phyloP scores from a whole-genome alignment of 2,888 invertebrate species.

The Heteromurus nitidus region DNA sequence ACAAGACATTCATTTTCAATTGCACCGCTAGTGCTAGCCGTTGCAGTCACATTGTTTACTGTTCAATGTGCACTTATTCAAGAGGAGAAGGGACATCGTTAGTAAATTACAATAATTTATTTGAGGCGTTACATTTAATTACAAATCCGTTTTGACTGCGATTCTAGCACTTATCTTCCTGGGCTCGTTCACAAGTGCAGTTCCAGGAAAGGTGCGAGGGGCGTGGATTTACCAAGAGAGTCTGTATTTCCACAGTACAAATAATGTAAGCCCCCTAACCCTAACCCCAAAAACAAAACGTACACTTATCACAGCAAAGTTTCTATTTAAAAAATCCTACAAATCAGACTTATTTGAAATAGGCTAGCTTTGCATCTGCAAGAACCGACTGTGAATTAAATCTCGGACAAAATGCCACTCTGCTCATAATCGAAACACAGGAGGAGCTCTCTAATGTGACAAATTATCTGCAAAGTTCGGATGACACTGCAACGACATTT shows the following conservation, averaged over 20 bases:
- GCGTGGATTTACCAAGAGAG: not conserved
- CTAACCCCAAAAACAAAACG: too few relatives aligned
- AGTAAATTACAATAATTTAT: too few relatives aligned
- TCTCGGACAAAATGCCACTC: slow-evolving; percentile 13
- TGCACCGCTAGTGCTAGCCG: too few relatives aligned
- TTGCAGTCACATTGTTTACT: too few relatives aligned
- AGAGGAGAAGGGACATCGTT: too few relatives aligned
- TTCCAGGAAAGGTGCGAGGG: not conserved
- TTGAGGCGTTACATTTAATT: too few relatives aligned
- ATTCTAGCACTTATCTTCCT: not conserved
- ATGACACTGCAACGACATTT: not conserved
- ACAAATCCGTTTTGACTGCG: too few relatives aligned
- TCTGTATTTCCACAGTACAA: not conserved
- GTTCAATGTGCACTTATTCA: too few relatives aligned
- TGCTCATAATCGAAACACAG: slow-evolving; percentile 25
- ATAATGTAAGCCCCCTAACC: too few relatives aligned
- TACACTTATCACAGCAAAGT: not conserved
- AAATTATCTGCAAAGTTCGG: not conserved
- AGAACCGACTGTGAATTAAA: not conserved
- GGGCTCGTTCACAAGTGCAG: not conserved
- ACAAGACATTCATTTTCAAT: too few relatives aligned
- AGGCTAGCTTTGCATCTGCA: not conserved
- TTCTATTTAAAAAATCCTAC: not conserved
- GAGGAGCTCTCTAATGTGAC: slow-evolving; percentile 26
- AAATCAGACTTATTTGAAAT: not conserved